Evolutionary conservation across 2,797 vertebrate species (phyloP).

Genomic region (Tadarida brasiliensis): DNA sequence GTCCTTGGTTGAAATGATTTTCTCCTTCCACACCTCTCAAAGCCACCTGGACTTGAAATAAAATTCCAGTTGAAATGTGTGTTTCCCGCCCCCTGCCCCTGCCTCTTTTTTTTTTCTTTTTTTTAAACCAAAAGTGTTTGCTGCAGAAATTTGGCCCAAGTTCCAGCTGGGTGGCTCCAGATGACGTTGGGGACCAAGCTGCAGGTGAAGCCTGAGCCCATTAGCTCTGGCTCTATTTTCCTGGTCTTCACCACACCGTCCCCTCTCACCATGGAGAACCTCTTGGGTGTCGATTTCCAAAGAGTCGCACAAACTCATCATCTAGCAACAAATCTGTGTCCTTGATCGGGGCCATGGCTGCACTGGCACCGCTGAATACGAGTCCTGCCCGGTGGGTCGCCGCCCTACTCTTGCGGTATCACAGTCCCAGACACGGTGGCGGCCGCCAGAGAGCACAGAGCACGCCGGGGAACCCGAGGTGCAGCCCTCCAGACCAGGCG

Average conservation of each 20-base stretch:
- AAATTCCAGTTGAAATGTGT: not conserved
- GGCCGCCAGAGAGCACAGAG: rapidly evolving
- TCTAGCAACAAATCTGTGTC: not conserved
- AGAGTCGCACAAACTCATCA: not conserved
- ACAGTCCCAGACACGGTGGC: rapidly evolving
- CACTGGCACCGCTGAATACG: rapidly evolving
- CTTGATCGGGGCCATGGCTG: not conserved
- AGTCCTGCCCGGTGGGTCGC: not conserved
- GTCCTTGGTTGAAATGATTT: not conserved
- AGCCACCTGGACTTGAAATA: not conserved
- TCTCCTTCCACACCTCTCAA: not conserved
- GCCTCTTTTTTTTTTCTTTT: too few species aligned
- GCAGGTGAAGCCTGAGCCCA: too few species aligned
- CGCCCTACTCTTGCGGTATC: rapidly evolving
- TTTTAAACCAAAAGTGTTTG: not conserved
- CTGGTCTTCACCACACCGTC: not conserved
- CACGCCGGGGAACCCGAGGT: too few species aligned
- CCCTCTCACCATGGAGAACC: not conserved
- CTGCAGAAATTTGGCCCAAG: not conserved
- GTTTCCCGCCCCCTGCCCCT: not conserved
- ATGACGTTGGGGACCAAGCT: not conserved
- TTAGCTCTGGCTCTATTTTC: not conserved
- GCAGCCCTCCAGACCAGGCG: not conserved
- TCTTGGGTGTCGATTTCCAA: not conserved
- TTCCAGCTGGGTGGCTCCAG: not conserved